A percentile compares a stretch with the other conserved stretches of the same genome.
These are phyloP conservation scores for Pachyseris speciosa DNA, from an alignment of 64 coral and sea anemone species.

Conservation along the genomic window DNA sequence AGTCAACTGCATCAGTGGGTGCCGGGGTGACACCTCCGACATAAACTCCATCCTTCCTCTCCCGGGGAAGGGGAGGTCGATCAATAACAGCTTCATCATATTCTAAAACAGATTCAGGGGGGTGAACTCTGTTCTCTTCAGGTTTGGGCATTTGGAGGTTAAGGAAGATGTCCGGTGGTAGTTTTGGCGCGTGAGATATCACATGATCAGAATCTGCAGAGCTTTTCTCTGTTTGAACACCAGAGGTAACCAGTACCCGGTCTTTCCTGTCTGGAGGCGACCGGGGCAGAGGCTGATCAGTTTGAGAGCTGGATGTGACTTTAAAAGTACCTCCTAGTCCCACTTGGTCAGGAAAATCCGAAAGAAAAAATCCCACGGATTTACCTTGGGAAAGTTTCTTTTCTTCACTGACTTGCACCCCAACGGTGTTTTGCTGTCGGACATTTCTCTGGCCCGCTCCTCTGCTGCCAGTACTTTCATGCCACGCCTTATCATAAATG, in stretches of 20 bases:
- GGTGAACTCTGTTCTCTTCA: not conserved
- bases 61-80: not conserved
- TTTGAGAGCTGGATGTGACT: slow-evolving; percentile 40
- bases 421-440: not conserved
- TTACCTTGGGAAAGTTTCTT: not conserved
- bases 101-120: not conserved
- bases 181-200: slow-evolving; percentile 31
- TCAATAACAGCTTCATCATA: not conserved
- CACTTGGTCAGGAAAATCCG: not conserved
- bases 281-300: not conserved
- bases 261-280: not conserved
- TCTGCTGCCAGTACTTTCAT: not conserved
- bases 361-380: not conserved
- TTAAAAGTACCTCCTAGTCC: not conserved
- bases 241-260: not conserved
- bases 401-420: slow-evolving; percentile 8
- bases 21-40: not conserved
- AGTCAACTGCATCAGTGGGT: not conserved
- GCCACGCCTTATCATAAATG: not conserved
- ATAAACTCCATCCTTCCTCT: not conserved
- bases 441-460: no score
- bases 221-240: slow-evolving; percentile 12
- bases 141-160: slow-evolving; percentile 68
- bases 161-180: slow-evolving; percentile 88
- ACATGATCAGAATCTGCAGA: not conserved